Percentiles rank a stretch among this genome's conserved stretches.
These are phyloP conservation scores for Grantiella picta DNA, from an alignment of 2,113 vertebrate genomes.

Conservation along the genomic window DNA sequence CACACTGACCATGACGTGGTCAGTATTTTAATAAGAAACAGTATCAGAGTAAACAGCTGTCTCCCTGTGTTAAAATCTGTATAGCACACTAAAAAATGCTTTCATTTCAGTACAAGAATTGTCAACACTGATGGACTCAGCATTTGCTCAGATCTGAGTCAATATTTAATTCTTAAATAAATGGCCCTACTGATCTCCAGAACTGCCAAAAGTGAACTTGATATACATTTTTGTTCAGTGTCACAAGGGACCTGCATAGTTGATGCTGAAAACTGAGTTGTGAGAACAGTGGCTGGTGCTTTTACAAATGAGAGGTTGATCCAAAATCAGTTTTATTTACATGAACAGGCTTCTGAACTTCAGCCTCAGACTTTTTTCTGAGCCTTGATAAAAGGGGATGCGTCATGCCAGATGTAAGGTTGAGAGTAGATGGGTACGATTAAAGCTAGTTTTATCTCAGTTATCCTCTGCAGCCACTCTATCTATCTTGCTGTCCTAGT, in stretches of 20 bases:
- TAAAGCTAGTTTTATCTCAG: not conserved
- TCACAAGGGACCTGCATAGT: not conserved
- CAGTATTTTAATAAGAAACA: not conserved
- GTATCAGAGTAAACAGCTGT: too few relatives aligned
- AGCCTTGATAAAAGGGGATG: not conserved
- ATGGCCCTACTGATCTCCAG: not conserved
- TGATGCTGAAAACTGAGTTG: not conserved
- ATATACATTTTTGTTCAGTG: not conserved
- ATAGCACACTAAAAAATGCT: not conserved
- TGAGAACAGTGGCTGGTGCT: not conserved
- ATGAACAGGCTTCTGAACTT: not conserved
- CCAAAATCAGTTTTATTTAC: not conserved
- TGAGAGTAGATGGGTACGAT: not conserved
- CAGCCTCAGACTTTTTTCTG: not conserved
- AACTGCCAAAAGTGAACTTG: not conserved
- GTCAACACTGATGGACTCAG: not conserved
- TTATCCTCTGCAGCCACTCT: not conserved
- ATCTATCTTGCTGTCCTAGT: not conserved
- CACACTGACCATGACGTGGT: not conserved
- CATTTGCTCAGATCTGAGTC: not conserved
- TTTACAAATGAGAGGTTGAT: not conserved
- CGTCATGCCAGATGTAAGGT: not conserved
- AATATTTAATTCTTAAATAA: conserved; percentile 18
- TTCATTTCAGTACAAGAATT: not conserved
- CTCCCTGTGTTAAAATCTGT: too few relatives aligned